Percentiles rank a stretch among this genome's conserved stretches.
phyloP scores from a whole-genome alignment of 1,140 invertebrate species.

The Neodiprion fabricii region DNA sequence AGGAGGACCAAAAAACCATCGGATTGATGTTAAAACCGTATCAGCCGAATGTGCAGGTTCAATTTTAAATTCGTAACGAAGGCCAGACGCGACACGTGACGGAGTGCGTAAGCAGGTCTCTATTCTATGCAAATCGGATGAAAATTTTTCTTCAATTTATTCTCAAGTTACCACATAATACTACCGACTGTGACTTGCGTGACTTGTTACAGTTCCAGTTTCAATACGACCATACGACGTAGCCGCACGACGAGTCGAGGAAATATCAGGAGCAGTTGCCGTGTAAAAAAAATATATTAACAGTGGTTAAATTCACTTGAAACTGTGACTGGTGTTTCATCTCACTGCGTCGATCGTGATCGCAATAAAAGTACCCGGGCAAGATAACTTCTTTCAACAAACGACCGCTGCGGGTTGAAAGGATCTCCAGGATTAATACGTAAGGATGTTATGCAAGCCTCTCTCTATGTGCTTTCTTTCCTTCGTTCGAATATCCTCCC shows the following conservation, averaged over 20 bases:
- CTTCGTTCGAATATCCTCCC: not conserved
- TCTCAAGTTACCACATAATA: not conserved
- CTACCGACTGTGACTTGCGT: not conserved
- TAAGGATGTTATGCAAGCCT: not conserved
- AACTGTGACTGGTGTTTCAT: no score
- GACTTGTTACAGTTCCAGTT: not conserved
- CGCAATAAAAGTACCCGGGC: no score
- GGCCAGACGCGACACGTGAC: not conserved
- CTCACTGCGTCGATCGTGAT: no score
- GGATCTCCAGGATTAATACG: not conserved
- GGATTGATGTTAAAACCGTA: not conserved
- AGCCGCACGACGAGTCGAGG: not conserved
- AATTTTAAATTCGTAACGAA: not conserved
- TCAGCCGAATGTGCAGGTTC: not conserved
- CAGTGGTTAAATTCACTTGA: no score
- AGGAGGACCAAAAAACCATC: not conserved
- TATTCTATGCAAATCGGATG: constrained; percentile 1
- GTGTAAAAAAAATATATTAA: no score
- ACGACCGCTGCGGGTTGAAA: not conserved
- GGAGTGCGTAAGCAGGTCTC: not conserved
- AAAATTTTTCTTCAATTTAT: not conserved
- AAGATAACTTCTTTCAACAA: no score
- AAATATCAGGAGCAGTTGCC: not conserved
- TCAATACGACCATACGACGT: not conserved
- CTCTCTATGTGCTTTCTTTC: not conserved